A percentile compares a stretch with the other conserved stretches of the same genome.
Conservation (phyloP, 2,113 vertebrate species). For the Oxyura jamaicensis region DNA sequence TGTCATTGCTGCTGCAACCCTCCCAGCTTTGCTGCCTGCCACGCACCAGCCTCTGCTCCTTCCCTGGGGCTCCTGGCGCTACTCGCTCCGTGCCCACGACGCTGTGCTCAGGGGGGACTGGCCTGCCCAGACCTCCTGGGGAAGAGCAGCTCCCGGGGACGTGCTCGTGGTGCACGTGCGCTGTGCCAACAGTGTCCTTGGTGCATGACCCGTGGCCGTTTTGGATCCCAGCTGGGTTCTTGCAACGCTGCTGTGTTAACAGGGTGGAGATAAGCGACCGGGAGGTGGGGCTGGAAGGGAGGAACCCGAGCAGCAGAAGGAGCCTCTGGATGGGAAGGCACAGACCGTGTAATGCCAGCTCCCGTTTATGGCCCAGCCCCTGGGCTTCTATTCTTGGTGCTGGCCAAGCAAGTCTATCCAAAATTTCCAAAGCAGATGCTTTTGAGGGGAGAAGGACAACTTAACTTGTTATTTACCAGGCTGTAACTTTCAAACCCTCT, state of each 20-base stretch:
- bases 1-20: not conserved
- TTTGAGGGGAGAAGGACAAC: not conserved
- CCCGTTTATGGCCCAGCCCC: not conserved
- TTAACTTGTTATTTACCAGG: not conserved
- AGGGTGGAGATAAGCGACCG: not conserved
- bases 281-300: not conserved
- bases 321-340: not conserved
- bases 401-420: not conserved
- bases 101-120: not conserved
- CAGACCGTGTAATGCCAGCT: not conserved
- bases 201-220: fast-evolving
- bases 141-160: fast-evolving
- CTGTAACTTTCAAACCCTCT: not conserved
- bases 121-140: not conserved
- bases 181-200: fast-evolving
- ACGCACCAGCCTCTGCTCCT: not conserved
- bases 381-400: not conserved
- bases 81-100: fast-evolving
- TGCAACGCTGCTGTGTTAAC: not conserved
- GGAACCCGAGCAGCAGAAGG: not conserved
- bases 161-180: fast-evolving
- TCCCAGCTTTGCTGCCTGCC: not conserved
- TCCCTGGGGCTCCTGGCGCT: not conserved
- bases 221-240: not conserved
- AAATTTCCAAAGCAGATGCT: not conserved